These are phyloP conservation scores for Corythornis cristatus DNA, from an alignment of 2,113 vertebrate species.

Conservation along the genomic window DNA sequence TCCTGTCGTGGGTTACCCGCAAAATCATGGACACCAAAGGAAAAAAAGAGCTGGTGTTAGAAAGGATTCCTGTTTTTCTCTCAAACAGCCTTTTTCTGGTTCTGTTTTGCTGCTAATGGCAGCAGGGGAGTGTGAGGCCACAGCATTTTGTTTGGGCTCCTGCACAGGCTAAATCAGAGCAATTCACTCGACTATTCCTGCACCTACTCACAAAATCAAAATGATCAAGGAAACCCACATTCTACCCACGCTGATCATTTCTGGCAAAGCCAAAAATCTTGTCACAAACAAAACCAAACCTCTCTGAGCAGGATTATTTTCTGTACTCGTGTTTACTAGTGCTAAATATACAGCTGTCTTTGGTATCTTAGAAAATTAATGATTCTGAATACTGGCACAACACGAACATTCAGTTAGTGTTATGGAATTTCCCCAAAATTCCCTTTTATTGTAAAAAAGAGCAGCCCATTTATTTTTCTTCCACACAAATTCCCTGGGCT, in stretches of 20 bases:
- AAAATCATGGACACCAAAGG: neutral
- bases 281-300: neutral
- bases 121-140: neutral
- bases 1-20: neutral
- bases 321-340: neutral
- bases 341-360: neutral
- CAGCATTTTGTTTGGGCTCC: neutral
- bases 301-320: neutral
- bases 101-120: neutral
- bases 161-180: neutral
- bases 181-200: neutral
- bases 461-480: neutral
- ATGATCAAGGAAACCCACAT: neutral
- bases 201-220: neutral
- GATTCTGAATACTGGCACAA: neutral
- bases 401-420: neutral
- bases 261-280: neutral
- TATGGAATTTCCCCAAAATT: neutral
- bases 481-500: neutral
- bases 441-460: neutral
- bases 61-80: neutral
- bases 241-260: neutral
- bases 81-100: neutral
- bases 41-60: neutral
- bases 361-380: neutral